Evolutionary conservation across 2,888 invertebrate genomes (phyloP).

Genomic region (Sinelater perroti): DNA sequence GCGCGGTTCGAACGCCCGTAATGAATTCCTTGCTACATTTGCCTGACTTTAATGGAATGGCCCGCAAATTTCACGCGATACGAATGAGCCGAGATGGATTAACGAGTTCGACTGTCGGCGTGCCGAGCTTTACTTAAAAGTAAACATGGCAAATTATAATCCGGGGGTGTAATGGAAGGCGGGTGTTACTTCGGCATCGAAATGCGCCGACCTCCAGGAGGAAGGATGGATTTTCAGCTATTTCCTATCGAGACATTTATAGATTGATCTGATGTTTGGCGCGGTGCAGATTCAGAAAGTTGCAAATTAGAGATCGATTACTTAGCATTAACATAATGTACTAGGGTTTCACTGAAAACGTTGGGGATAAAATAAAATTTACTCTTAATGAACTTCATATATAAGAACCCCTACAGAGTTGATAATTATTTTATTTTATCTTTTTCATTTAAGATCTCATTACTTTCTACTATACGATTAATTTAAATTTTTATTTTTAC

Average conservation of each 20-base stretch:
- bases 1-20: slow-evolving; percentile 15
- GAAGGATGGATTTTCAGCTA: slow-evolving; percentile 10
- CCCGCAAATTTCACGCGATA: slow-evolving; percentile 27
- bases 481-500: too few species aligned
- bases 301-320: neutral
- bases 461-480: too few species aligned
- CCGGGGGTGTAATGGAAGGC: slow-evolving; percentile 27
- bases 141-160: slow-evolving; percentile 29
- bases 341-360: too few species aligned
- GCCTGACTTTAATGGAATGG: slow-evolving; percentile 24
- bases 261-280: slow-evolving; percentile 12
- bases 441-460: too few species aligned
- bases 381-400: too few species aligned
- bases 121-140: slow-evolving; percentile 25
- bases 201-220: slow-evolving; percentile 8
- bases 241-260: slow-evolving; percentile 10
- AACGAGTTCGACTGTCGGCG: slow-evolving; percentile 24
- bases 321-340: too few species aligned
- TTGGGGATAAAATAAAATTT: too few species aligned
- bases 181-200: slow-evolving; percentile 22
- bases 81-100: slow-evolving; percentile 27
- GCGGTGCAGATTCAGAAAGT: neutral
- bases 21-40: slow-evolving; percentile 27
- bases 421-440: too few species aligned
- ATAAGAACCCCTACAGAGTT: too few species aligned